Conservation (phyloP, 2,113 vertebrate genomes). For the Tragelaphus buxtoni region DNA sequence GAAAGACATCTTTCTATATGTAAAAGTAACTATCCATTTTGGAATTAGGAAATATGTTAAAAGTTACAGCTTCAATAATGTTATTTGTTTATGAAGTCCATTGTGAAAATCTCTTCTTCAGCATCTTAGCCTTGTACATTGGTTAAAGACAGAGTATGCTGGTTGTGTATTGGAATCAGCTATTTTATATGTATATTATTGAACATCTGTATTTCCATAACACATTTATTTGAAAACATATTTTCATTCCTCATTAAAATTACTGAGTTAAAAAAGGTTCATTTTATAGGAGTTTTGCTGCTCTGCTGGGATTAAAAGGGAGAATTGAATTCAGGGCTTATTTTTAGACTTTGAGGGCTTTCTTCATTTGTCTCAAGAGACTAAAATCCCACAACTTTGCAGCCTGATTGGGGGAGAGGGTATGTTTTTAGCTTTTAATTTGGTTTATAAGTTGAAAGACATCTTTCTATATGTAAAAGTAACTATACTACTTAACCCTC, state of each 20-base stretch:
- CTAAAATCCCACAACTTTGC: background rate
- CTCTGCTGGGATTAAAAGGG: background rate
- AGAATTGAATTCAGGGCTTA: background rate
- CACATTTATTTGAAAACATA: background rate
- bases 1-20: background rate
- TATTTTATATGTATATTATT: background rate
- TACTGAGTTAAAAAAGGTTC: background rate
- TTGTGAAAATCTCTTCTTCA: background rate
- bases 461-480: constrained; percentile 26
- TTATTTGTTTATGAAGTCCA: background rate
- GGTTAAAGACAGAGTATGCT: background rate
- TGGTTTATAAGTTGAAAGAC: constrained; percentile 2
- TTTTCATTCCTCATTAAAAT: background rate
- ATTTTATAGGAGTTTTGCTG: background rate
- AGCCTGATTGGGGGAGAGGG: background rate
- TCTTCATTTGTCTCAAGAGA: constrained; percentile 11
- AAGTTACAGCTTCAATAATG: background rate
- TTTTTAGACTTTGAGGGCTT: background rate
- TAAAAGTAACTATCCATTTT: background rate
- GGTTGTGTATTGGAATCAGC: background rate
- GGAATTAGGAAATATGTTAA: background rate
- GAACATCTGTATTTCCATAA: background rate
- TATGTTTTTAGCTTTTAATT: constrained; percentile 18
- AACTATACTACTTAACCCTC: background rate
- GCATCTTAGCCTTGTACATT: background rate